Conservation (phyloP, 2,797 vertebrate genomes). For the Gila robusta region DNA sequence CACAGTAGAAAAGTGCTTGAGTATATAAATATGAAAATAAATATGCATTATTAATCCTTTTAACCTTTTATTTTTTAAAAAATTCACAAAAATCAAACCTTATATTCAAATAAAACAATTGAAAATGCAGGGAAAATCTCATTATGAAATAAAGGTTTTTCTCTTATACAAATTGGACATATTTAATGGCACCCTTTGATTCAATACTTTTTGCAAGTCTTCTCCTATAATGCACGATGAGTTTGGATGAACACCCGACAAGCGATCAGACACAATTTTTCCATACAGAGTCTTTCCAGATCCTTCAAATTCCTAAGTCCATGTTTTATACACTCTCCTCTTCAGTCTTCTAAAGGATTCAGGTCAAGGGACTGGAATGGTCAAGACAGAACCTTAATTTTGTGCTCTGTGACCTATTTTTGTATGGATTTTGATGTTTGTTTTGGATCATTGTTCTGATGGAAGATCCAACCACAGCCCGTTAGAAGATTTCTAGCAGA, state of each 20-base stretch:
- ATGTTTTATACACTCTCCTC: neutral
- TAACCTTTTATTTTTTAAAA: too few relatives aligned
- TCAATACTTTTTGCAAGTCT: neutral
- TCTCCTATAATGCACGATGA: neutral
- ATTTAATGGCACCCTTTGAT: neutral
- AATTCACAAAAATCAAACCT: too few relatives aligned
- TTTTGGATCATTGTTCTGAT: neutral
- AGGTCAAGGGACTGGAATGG: neutral
- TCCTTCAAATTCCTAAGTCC: neutral
- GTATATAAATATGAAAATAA: neutral
- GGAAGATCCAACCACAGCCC: neutral
- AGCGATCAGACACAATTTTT: neutral
- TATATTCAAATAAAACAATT: too few relatives aligned
- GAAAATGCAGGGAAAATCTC: neutral
- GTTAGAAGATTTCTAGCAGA: neutral
- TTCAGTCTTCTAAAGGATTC: neutral
- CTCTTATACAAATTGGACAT: neutral
- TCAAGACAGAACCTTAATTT: too few relatives aligned
- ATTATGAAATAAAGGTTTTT: neutral
- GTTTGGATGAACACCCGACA: neutral
- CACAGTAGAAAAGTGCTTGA: too few relatives aligned
- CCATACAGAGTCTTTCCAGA: neutral
- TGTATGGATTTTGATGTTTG: neutral
- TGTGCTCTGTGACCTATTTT: neutral
- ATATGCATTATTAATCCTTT: too few relatives aligned